Evolutionary conservation across 2,113 vertebrate genomes (phyloP).

Genomic region (Antigone vipio): DNA sequence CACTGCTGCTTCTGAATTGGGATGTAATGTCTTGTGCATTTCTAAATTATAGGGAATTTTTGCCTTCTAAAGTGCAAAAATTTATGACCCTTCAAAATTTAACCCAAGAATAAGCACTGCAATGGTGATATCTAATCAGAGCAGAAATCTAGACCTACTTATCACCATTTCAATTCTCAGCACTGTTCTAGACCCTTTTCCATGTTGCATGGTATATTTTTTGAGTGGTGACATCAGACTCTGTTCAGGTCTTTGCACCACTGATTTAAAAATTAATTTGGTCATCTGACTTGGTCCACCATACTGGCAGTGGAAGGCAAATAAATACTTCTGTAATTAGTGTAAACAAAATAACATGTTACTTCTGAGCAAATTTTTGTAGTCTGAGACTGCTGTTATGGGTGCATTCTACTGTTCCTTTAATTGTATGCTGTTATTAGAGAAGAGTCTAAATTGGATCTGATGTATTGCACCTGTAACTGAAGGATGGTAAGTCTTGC

Average conservation of each 20-base stretch:
- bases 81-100: not conserved
- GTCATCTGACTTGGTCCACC: not conserved
- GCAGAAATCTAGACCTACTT: not conserved
- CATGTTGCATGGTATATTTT: not conserved
- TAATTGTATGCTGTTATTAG: not conserved
- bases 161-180: not conserved
- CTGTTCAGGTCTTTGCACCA: not conserved
- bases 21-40: not conserved
- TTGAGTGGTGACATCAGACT: not conserved
- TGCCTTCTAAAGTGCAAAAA: not conserved
- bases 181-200: not conserved
- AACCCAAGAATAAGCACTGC: not conserved
- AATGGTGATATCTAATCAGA: not conserved
- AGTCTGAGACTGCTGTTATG: not conserved
- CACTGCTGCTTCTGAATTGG: not conserved
- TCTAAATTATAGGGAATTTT: not conserved
- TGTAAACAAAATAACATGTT: not conserved
- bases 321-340: not conserved
- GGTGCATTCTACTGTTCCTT: not conserved
- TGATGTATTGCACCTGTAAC: not conserved
- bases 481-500: not conserved
- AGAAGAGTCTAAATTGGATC: not conserved
- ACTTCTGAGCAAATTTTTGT: not conserved
- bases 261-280: not conserved
- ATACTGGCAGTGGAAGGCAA: not conserved